These are phyloP conservation scores for Charanyca ferruginea DNA, from an alignment of 2,888 invertebrate species.

Conservation along the genomic window DNA sequence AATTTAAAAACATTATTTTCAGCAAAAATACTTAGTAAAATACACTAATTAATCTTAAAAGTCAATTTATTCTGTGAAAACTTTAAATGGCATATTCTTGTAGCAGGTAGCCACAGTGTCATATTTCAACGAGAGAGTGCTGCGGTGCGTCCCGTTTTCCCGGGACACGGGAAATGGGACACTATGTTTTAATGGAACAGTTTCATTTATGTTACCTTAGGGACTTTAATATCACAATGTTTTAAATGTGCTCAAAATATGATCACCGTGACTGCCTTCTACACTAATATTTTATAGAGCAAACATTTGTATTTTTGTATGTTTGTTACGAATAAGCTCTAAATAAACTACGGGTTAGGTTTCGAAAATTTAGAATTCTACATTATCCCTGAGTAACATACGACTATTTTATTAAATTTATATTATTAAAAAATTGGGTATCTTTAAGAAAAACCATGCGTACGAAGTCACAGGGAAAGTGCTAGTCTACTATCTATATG, in stretches of 20 bases:
- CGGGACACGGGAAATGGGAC: slow-evolving; percentile 36
- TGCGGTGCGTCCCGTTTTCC: slow-evolving; percentile 30
- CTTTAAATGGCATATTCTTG: slow-evolving; percentile 57
- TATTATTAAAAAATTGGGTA: no score
- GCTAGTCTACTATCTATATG: no score
- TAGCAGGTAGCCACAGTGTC: slow-evolving; percentile 38
- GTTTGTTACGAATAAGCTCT: no score
- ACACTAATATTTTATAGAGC: no score
- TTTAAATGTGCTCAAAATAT: slow-evolving; percentile 34
- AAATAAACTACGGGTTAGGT: no score
- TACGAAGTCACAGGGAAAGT: no score
- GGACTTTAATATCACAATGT: slow-evolving; percentile 26
- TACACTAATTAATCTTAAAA: slow-evolving; percentile 26
- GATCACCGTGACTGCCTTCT: neutral
- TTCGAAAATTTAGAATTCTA: no score
- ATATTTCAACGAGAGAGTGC: slow-evolving; percentile 48
- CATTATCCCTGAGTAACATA: no score
- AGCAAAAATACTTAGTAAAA: neutral
- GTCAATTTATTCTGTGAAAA: slow-evolving; percentile 32
- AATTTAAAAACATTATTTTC: slow-evolving; percentile 18
- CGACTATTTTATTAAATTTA: no score
- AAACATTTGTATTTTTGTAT: no score
- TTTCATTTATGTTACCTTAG: slow-evolving; percentile 36
- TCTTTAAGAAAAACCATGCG: no score
- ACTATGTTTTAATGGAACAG: slow-evolving; percentile 34